Conservation (phyloP, 2,797 vertebrate species). For the Schizothorax lantsangensis region DNA sequence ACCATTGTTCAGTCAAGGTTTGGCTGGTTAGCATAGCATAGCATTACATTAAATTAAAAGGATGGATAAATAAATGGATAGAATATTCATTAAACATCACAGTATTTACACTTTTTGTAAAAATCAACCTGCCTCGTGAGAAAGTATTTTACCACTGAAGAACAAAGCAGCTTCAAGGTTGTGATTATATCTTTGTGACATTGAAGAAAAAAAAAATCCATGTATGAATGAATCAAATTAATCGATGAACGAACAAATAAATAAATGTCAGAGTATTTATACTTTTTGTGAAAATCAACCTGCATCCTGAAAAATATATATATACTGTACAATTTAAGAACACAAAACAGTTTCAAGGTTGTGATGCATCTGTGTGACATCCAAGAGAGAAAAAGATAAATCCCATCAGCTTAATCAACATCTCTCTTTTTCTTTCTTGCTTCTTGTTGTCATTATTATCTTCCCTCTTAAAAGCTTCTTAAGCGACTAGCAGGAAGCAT, state of each 20-base stretch:
- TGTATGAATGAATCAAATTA: neutral
- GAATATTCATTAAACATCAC: no score
- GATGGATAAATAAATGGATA: no score
- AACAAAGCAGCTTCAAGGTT: neutral
- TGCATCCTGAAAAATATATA: neutral
- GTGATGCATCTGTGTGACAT: slow-evolving; percentile 31
- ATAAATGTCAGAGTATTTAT: neutral
- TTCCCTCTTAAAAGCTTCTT: slow-evolving; percentile 54
- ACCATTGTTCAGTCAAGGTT: neutral
- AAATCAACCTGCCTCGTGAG: neutral
- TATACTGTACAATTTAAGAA: neutral
- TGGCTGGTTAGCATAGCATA: neutral
- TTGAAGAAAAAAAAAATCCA: neutral
- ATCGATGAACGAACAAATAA: neutral
- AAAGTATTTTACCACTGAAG: neutral
- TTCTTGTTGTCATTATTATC: slow-evolving; percentile 62
- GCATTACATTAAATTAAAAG: neutral
- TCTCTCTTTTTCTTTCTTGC: slow-evolving; percentile 50
- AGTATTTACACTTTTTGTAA: no score
- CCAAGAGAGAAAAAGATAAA: slow-evolving; percentile 16
- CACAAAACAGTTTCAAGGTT: slow-evolving; percentile 35
- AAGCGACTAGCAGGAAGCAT: slow-evolving; percentile 7
- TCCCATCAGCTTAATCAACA: slow-evolving; percentile 59
- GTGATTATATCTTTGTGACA: neutral
- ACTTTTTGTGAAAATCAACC: neutral